Percentiles rank a stretch among this genome's conserved stretches.
Evolutionary conservation across 2,113 vertebrate species (phyloP).

Genomic region (Eurypyga helias): DNA sequence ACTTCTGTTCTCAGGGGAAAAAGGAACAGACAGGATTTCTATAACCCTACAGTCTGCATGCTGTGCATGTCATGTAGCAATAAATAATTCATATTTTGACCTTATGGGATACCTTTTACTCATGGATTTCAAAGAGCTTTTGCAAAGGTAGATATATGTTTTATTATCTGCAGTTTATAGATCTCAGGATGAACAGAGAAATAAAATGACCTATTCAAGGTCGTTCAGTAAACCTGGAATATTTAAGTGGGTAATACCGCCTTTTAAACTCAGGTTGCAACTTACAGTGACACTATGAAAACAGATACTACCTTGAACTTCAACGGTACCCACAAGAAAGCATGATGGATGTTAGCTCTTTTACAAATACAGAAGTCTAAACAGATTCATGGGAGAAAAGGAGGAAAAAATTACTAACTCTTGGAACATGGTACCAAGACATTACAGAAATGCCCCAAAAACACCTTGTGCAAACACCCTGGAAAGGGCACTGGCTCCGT

Average conservation of each 20-base stretch:
- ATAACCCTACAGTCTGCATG: slow-evolving; percentile 16
- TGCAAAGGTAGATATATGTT: slow-evolving; percentile 27
- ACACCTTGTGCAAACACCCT: not conserved
- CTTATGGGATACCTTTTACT: slow-evolving; percentile 48
- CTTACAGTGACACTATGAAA: not conserved
- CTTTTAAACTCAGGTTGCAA: not conserved
- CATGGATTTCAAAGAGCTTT: slow-evolving; percentile 46
- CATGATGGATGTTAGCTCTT: not conserved
- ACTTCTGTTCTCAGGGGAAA: not conserved
- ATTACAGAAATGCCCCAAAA: not conserved
- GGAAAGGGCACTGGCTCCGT: not conserved
- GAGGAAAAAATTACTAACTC: not conserved
- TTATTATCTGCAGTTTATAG: slow-evolving; percentile 29
- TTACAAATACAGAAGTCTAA: not conserved
- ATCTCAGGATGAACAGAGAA: not conserved
- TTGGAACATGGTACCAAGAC: not conserved
- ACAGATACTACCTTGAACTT: not conserved
- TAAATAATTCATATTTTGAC: slow-evolving; percentile 68
- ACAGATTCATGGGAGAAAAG: not conserved
- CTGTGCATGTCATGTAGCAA: slow-evolving; percentile 58
- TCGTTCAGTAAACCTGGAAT: not conserved
- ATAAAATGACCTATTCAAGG: slow-evolving; percentile 8
- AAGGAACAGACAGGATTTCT: slow-evolving; percentile 36
- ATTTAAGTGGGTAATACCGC: not conserved
- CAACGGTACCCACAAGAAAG: not conserved